Evolutionary conservation across 2,113 vertebrate genomes (phyloP), one percentile per base, ranked within the genome.

Genomic region (Brachypodius melanocephalos): DNA sequence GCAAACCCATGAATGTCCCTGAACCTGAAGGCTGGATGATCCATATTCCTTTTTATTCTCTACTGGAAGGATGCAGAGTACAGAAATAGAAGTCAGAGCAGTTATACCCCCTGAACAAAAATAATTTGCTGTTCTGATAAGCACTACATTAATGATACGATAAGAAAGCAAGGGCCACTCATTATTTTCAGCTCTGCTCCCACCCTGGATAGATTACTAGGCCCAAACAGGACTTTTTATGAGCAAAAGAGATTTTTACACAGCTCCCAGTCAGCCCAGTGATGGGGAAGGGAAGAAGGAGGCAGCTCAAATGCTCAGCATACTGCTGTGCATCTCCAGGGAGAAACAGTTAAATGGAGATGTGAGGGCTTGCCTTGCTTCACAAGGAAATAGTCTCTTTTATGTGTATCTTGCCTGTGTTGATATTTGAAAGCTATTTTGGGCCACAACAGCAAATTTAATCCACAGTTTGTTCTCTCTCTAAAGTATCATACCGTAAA

Each of bases 371-470:
- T 88, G 89, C 78, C 93, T 95, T 95, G 71, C 85, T 96, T 91
- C 89, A 80, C 89, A 83, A 83, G 89, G 78, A 94, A 93, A 95
- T 94, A 77, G 88, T 93, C 89, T 93, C 81, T 94, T 97, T 95
- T 90, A 96, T 85, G 79, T 93, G 85, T 93, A 36, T 96, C 92
- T 96, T 93, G 94, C 90, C 76, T 93, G 88, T 91, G 93, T 93
- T 94, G 92, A 96, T 96, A 93, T 97, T 94, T 96, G 94, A 96
- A 95, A 96, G 83, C 94, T 97, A 94, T 97, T 97, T 97, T 95
- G 79, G 90, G 88, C 85, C 93, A 91, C 93, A 94, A 80, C 92
- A 95, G 90, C 89, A 95, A 95, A 97, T 94, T 90, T 95, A 97
- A 97, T 97, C 90, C 92, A 68, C 2, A 36, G 88, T 96, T 97